A percentile compares a stretch with the other conserved stretches of the same genome.
These are phyloP conservation scores for Hyposoter didymator DNA, from an alignment of 2,888 invertebrate genomes.

Conservation along the genomic window DNA sequence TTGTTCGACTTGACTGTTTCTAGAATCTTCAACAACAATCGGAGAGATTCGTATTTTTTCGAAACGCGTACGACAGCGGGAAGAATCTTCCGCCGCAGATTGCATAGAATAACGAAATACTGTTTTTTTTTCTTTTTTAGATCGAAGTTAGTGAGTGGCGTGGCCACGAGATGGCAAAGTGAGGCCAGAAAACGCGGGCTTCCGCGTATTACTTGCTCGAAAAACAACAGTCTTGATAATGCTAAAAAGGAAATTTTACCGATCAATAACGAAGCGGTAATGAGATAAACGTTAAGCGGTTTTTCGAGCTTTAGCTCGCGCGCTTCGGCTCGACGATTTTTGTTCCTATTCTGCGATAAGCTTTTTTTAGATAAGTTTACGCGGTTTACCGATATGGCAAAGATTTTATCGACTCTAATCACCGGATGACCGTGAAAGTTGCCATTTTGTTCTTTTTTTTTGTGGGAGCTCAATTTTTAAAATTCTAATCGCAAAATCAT, in stretches of 20 bases:
- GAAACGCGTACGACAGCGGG: conserved; percentile 18
- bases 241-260: too few species aligned
- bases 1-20: not conserved
- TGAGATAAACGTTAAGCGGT: too few species aligned
- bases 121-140: not conserved
- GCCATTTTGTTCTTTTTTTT: not conserved
- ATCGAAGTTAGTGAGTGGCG: not conserved
- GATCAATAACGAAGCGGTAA: too few species aligned
- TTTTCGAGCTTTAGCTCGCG: too few species aligned
- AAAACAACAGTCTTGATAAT: too few species aligned
- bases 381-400: too few species aligned
- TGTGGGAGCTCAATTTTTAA: too few species aligned
- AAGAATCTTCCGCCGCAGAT: not conserved
- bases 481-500: not conserved
- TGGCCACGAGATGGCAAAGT: not conserved
- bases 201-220: not conserved
- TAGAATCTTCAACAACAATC: not conserved
- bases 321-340: too few species aligned
- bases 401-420: too few species aligned
- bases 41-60: not conserved
- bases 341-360: too few species aligned
- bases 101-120: not conserved
- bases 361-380: too few species aligned
- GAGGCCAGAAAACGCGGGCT: not conserved
- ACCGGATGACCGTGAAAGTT: too few species aligned